Percentiles rank a stretch among this genome's conserved stretches.
These are phyloP conservation scores for Scaptomyza graminum DNA, from an alignment of 1,140 invertebrate species.

Conservation along the genomic window DNA sequence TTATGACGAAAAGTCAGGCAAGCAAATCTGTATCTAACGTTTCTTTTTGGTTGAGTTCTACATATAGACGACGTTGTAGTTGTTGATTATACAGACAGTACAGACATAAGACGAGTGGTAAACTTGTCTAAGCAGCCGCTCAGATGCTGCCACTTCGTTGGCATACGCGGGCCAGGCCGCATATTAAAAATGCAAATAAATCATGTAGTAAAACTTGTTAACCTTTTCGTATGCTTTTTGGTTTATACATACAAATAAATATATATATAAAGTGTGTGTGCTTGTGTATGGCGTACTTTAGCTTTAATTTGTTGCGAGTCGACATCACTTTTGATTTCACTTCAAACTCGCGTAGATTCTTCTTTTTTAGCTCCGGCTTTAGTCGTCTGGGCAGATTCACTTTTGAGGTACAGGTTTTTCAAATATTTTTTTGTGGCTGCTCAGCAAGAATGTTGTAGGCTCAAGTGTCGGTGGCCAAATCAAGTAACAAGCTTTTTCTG, in stretches of 20 bases:
- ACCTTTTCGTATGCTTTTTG: constrained; percentile 68
- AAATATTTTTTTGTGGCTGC: constrained; percentile 30
- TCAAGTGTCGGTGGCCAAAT: constrained; percentile 61
- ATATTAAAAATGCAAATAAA: constrained; percentile 82
- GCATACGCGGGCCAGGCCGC: constrained; percentile 39
- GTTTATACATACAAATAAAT: constrained; percentile 28
- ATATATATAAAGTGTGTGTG: constrained; percentile 34
- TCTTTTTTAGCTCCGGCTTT: constrained; percentile 23
- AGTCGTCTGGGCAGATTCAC: constrained; percentile 67
- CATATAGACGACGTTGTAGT: constrained; percentile 16
- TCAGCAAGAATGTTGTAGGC: constrained; percentile 72
- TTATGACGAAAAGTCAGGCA: constrained; percentile 20
- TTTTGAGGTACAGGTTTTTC: constrained; percentile 58
- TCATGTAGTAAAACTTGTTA: constrained; percentile 82
- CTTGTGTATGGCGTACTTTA: constrained; percentile 46
- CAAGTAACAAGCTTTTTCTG: constrained; percentile 56
- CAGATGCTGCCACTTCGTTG: constrained; percentile 33
- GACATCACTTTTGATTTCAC: constrained; percentile 78
- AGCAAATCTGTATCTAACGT: constrained; percentile 35
- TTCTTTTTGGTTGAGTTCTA: constrained; percentile 49
- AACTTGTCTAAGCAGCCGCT: constrained; percentile 65
- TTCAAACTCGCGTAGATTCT: constrained; percentile 60
- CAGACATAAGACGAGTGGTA: constrained; percentile 27
- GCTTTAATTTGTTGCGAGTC: constrained; percentile 47
- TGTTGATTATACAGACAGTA: constrained; percentile 45